Conservation (phyloP, 2,888 invertebrate species). For the Scotopteryx bipunctaria region DNA sequence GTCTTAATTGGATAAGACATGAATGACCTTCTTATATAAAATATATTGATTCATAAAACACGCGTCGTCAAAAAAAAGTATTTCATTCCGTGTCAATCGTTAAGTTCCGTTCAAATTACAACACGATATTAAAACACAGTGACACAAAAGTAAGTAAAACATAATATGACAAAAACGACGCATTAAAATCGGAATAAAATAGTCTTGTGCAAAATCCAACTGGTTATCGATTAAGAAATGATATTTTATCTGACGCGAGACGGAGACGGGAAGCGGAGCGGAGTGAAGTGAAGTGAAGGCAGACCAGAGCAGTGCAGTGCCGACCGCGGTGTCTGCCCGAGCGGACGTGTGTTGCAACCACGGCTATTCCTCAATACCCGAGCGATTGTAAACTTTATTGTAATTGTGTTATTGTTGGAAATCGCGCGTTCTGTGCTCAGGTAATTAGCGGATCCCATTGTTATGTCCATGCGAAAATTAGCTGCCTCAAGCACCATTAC, state of each 20-base stretch:
- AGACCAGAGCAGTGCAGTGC: slow-evolving; percentile 49
- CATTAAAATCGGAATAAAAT: slow-evolving; percentile 38
- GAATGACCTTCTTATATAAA: slow-evolving; percentile 2
- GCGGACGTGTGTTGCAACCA: slow-evolving; percentile 56
- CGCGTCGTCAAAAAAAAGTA: neutral
- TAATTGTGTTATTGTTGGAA: slow-evolving; percentile 52
- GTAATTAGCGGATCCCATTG: slow-evolving; percentile 38
- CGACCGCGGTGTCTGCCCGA: slow-evolving; percentile 50
- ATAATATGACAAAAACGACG: slow-evolving; percentile 37
- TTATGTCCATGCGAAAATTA: slow-evolving; percentile 39
- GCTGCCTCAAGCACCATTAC: slow-evolving; percentile 30
- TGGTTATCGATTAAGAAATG: slow-evolving; percentile 65
- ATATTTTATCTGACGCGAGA: slow-evolving; percentile 49
- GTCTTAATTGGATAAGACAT: slow-evolving; percentile 13
- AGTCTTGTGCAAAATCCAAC: slow-evolving; percentile 53
- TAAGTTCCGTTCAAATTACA: slow-evolving; percentile 10
- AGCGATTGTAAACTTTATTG: slow-evolving; percentile 62
- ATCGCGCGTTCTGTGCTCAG: slow-evolving; percentile 38
- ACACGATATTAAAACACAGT: slow-evolving; percentile 11
- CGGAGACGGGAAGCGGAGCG: no score
- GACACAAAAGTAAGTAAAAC: slow-evolving; percentile 28
- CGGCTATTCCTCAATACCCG: slow-evolving; percentile 66
- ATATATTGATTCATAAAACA: slow-evolving; percentile 6
- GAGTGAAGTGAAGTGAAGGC: slow-evolving; percentile 36
- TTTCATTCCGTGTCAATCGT: neutral